A percentile compares a stretch with the other conserved stretches of the same genome.
These are phyloP conservation scores for Aspidapion aeneum DNA, from an alignment of 2,888 invertebrate genomes.

Conservation along the genomic window DNA sequence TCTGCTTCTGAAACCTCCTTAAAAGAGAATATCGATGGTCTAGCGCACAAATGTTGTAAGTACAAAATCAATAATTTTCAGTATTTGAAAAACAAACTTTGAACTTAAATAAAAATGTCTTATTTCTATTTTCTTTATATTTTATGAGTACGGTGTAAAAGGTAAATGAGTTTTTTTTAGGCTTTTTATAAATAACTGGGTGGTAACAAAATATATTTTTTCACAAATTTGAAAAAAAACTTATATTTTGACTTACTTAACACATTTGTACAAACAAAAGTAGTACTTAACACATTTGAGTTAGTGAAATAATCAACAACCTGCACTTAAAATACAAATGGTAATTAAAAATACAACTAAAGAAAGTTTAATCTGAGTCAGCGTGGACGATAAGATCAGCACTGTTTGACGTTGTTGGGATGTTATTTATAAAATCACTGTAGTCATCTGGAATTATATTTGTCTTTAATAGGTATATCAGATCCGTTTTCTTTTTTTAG, in stretches of 20 bases:
- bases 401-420: background rate
- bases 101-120: background rate
- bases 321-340: background rate
- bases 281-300: background rate
- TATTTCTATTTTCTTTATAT: background rate
- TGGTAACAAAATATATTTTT: background rate
- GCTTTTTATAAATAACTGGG: background rate
- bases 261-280: too few relatives aligned
- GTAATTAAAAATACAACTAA: background rate
- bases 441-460: background rate
- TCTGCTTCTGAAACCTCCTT: too few relatives aligned
- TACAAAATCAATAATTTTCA: background rate
- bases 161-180: background rate
- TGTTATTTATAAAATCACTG: too few relatives aligned
- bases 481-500: background rate
- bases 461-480: background rate
- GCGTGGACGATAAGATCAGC: background rate
- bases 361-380: background rate
- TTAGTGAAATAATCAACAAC: background rate
- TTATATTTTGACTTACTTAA: background rate
- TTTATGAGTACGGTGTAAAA: background rate
- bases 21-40: background rate
- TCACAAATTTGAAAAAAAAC: background rate
- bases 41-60: background rate
- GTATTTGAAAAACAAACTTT: background rate